These are phyloP conservation scores for Tipula lateralis DNA, from an alignment of 2,888 invertebrate genomes.

Conservation along the genomic window DNA sequence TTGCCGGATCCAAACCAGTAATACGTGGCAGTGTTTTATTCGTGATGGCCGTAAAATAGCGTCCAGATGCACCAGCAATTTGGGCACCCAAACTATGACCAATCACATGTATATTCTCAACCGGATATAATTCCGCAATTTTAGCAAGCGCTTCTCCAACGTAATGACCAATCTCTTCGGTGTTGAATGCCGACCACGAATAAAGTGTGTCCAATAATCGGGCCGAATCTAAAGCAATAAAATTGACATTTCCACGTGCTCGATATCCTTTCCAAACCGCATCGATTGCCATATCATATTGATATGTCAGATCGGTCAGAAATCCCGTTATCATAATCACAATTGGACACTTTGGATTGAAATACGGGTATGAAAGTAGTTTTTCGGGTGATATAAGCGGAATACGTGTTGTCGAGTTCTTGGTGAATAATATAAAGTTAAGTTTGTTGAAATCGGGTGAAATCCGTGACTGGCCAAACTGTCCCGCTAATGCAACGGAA, in stretches of 20 bases:
- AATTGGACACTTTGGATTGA: slow-evolving; percentile 42
- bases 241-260: not conserved
- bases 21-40: slow-evolving; percentile 34
- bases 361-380: slow-evolving; percentile 43
- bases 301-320: slow-evolving; percentile 43
- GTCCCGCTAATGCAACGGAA: slow-evolving; percentile 42
- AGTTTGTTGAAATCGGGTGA: slow-evolving; percentile 43
- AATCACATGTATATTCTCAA: slow-evolving; percentile 45
- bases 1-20: slow-evolving; percentile 35
- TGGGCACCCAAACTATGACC: slow-evolving; percentile 37
- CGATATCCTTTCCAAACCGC: slow-evolving; percentile 43
- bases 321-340: slow-evolving; percentile 47
- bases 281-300: slow-evolving; percentile 40
- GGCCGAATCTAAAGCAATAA: slow-evolving; percentile 43
- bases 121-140: slow-evolving; percentile 40
- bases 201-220: slow-evolving; percentile 45
- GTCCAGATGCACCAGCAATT: slow-evolving; percentile 34
- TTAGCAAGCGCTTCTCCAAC: slow-evolving; percentile 42
- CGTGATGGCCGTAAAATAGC: slow-evolving; percentile 32
- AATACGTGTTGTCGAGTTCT: slow-evolving; percentile 40
- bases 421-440: slow-evolving; percentile 43
- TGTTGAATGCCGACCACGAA: slow-evolving; percentile 47
- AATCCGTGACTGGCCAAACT: slow-evolving; percentile 37
- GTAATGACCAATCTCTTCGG: slow-evolving; percentile 43
- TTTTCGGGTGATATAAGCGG: slow-evolving; percentile 41